Percentiles rank a stretch among this genome's conserved stretches.
Evolutionary conservation across 92 coral and sea anemone genomes (phyloP).

Genomic region (Muricea muricata): DNA sequence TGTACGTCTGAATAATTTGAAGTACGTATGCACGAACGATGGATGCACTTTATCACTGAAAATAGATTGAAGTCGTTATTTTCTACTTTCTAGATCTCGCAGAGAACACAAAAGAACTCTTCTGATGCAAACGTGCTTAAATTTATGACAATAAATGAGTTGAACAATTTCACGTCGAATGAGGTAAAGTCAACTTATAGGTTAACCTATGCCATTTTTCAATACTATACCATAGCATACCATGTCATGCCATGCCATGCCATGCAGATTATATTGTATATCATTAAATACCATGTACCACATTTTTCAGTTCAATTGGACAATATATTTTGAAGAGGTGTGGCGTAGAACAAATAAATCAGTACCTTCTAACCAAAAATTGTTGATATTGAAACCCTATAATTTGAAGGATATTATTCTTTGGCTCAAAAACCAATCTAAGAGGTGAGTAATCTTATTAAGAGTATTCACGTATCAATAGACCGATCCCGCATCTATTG

Average conservation of each 20-base stretch:
- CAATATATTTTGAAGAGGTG: constrained; percentile 6
- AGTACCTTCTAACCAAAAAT: background rate
- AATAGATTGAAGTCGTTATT: too few species aligned
- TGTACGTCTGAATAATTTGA: too few species aligned
- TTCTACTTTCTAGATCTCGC: too few species aligned
- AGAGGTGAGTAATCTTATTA: background rate
- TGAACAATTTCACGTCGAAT: constrained; percentile 13
- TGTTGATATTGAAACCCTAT: background rate
- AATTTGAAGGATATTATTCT: background rate
- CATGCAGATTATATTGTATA: too few species aligned
- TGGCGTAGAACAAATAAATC: background rate
- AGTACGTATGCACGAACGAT: too few species aligned
- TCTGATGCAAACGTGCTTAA: too few species aligned
- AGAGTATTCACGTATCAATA: too few species aligned
- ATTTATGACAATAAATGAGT: background rate
- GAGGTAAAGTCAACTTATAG: background rate
- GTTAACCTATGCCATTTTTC: background rate
- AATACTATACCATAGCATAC: background rate
- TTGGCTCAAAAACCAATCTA: background rate
- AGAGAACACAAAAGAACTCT: too few species aligned
- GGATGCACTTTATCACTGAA: too few species aligned
- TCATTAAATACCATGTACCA: background rate
- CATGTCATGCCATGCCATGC: background rate
- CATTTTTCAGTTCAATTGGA: constrained; percentile 22
- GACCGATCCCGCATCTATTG: too few species aligned